phyloP scores from a whole-genome alignment of 2,113 vertebrate genomes.

The Pelecanus crispus region DNA sequence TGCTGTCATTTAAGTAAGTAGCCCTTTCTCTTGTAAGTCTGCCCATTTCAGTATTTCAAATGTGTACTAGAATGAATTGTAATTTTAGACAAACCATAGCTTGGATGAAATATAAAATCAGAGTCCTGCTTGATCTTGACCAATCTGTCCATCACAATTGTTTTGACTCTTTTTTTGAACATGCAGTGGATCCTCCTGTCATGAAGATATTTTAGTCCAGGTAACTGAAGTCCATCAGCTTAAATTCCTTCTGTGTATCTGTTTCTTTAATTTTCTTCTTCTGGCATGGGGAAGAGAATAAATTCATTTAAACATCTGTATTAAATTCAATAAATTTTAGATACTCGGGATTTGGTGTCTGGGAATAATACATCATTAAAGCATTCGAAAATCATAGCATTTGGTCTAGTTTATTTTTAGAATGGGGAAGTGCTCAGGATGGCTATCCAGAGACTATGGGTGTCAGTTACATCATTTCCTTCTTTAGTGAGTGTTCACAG shows the following conservation, averaged over 20 bases:
- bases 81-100: background rate
- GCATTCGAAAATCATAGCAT: background rate
- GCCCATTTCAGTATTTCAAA: background rate
- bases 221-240: background rate
- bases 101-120: background rate
- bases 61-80: background rate
- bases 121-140: background rate
- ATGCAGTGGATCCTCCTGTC: background rate
- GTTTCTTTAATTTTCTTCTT: background rate
- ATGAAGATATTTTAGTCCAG: background rate
- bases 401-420: constrained; percentile 23
- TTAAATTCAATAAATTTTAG: background rate
- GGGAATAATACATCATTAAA: background rate
- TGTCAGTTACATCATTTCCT: constrained; percentile 4
- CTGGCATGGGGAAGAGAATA: background rate
- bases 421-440: background rate
- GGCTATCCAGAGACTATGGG: background rate
- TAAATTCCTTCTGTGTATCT: background rate
- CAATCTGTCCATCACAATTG: background rate
- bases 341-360: background rate
- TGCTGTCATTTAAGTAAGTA: background rate
- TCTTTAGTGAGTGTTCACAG: background rate
- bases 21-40: background rate
- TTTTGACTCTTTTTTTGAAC: background rate
- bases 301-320: background rate